Evolutionary conservation across 2,113 vertebrate genomes (phyloP).

Genomic region (Glaucomys volans): DNA sequence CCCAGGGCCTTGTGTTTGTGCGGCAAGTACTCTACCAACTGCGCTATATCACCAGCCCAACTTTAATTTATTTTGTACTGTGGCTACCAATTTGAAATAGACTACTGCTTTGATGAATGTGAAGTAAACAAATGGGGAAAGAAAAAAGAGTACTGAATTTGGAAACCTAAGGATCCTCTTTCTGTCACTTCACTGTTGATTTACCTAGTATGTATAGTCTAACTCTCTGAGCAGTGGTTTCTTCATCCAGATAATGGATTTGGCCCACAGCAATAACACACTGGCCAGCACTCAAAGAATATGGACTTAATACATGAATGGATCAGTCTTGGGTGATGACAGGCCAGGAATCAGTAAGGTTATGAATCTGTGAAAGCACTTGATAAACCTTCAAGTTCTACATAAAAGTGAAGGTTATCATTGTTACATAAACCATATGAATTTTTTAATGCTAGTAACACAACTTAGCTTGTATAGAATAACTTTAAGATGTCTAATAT

Average conservation of each 20-base stretch:
- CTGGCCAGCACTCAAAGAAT: not conserved
- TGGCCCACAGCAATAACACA: not conserved
- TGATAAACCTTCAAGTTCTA: not conserved
- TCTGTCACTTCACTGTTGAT: not conserved
- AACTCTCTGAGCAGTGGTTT: not conserved
- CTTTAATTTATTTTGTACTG: not conserved
- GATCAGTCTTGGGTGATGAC: not conserved
- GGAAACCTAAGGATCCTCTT: not conserved
- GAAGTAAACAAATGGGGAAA: not conserved
- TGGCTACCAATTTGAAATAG: not conserved
- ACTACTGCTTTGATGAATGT: not conserved
- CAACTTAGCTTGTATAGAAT: not conserved
- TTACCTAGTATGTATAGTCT: not conserved
- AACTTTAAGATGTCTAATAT: constrained; percentile 1
- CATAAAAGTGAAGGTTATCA: not conserved
- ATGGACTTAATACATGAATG: not conserved
- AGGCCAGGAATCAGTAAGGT: not conserved
- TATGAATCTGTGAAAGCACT: not conserved
- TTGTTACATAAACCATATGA: not conserved
- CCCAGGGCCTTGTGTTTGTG: no score
- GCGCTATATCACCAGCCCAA: no score
- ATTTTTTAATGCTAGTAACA: constrained; percentile 1
- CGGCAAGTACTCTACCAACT: no score
- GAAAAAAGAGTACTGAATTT: not conserved
- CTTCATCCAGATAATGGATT: not conserved